These are phyloP conservation scores for Etheostoma spectabile DNA, from an alignment of 2,113 vertebrate species.

Conservation along the genomic window DNA sequence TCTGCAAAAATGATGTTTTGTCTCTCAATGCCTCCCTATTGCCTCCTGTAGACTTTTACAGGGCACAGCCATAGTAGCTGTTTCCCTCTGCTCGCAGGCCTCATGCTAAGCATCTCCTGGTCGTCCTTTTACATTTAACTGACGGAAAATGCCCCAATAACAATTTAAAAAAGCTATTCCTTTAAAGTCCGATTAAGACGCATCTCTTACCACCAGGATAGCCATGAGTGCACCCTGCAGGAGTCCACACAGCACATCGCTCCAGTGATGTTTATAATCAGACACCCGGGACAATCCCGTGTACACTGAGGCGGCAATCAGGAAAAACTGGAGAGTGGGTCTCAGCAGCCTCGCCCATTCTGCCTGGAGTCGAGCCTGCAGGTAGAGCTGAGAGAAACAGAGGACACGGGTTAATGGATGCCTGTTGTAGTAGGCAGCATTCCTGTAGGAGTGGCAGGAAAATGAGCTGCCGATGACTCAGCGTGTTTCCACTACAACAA, in stretches of 20 bases:
- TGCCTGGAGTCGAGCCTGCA: slow-evolving; percentile 92
- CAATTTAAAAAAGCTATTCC: background rate
- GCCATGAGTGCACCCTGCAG: slow-evolving; percentile 93
- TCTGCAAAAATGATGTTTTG: background rate
- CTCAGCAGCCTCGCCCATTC: slow-evolving; percentile 94
- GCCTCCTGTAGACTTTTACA: background rate
- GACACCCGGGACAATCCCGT: slow-evolving; percentile 96
- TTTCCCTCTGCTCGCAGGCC: background rate
- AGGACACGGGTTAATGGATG: background rate
- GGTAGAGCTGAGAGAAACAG: slow-evolving; percentile 87
- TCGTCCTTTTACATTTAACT: background rate
- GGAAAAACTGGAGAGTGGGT: slow-evolving; percentile 93
- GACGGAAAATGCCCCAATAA: background rate
- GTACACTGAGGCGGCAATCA: slow-evolving; percentile 90
- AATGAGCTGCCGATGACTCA: slow-evolving; percentile 11
- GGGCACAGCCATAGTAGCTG: background rate
- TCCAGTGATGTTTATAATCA: slow-evolving; percentile 99
- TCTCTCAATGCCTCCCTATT: background rate
- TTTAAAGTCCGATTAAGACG: background rate
- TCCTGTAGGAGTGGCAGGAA: background rate
- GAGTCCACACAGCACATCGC: slow-evolving; percentile 93
- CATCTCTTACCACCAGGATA: slow-evolving; percentile 89
- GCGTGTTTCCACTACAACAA: background rate
- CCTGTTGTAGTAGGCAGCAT: background rate
- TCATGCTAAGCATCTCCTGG: background rate